phyloP scores from a whole-genome alignment of 2,797 vertebrate genomes.

The Myotis vivesi region DNA sequence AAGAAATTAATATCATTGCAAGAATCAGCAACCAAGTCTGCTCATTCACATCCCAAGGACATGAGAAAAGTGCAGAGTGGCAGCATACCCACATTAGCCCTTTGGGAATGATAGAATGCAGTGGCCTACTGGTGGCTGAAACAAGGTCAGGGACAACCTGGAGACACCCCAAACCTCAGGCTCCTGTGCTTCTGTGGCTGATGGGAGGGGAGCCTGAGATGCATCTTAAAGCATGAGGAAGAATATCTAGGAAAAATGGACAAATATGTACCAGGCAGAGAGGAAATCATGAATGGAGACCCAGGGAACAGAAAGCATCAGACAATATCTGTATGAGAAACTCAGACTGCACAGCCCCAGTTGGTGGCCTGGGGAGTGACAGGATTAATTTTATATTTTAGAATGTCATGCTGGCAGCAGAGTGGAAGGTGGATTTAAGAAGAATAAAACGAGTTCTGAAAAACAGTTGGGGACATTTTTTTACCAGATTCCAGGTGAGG shows the following conservation, averaged over 20 bases:
- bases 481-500: neutral
- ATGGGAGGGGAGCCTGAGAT: neutral
- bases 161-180: neutral
- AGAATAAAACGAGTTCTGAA: slow-evolving; percentile 37
- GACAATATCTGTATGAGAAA: neutral
- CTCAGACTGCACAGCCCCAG: neutral
- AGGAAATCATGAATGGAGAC: neutral
- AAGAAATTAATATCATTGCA: neutral
- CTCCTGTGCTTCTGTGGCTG: neutral
- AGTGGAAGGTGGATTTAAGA: neutral
- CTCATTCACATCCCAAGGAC: neutral
- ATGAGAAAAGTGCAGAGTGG: neutral
- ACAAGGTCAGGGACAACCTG: neutral
- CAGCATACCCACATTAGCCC: too few relatives aligned
- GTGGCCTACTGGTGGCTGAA: neutral
- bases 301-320: neutral
- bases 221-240: neutral
- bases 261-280: neutral
- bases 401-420: neutral
- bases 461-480: neutral
- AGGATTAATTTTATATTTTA: slow-evolving; percentile 11
- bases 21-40: neutral
- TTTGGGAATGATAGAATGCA: neutral
- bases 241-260: neutral
- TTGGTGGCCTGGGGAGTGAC: neutral